A percentile compares a stretch with the other conserved stretches of the same genome.
Conservation (phyloP, 53 echinoderm and acorn worm genomes). For the Patiria pectinifera region DNA sequence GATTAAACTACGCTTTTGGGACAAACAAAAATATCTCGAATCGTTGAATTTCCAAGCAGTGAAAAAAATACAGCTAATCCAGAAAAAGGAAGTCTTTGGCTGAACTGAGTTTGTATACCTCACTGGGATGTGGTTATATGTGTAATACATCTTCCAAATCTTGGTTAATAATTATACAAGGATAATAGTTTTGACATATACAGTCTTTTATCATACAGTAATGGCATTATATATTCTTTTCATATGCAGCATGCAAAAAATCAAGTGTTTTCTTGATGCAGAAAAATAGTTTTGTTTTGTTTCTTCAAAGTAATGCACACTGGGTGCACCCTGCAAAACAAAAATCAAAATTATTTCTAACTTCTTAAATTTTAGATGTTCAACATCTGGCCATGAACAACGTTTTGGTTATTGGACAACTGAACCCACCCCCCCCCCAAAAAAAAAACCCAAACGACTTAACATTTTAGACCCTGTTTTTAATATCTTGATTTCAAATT, state of each 20-base stretch:
- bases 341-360: not conserved
- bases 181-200: conserved; percentile 49
- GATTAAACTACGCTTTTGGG: no score
- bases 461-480: no score
- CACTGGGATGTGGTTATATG: not conserved
- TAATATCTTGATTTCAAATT: not conserved
- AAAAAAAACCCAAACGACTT: no score
- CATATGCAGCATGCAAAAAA: conserved; percentile 55
- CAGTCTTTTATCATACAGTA: conserved; percentile 26
- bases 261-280: not conserved
- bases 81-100: no score
- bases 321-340: not conserved
- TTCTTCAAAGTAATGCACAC: no score
- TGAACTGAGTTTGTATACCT: not conserved
- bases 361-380: not conserved
- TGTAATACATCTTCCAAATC: not conserved
- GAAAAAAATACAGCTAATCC: no score
- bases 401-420: no score
- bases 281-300: not conserved
- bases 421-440: no score
- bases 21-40: no score
- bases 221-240: conserved; percentile 25
- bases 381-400: no score
- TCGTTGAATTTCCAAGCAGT: no score
- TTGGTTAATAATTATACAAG: conserved; percentile 21